Evolutionary conservation across 2,797 vertebrate species (phyloP), one percentile per base, ranked within the genome.

Genomic region (Bufotes viridis): DNA sequence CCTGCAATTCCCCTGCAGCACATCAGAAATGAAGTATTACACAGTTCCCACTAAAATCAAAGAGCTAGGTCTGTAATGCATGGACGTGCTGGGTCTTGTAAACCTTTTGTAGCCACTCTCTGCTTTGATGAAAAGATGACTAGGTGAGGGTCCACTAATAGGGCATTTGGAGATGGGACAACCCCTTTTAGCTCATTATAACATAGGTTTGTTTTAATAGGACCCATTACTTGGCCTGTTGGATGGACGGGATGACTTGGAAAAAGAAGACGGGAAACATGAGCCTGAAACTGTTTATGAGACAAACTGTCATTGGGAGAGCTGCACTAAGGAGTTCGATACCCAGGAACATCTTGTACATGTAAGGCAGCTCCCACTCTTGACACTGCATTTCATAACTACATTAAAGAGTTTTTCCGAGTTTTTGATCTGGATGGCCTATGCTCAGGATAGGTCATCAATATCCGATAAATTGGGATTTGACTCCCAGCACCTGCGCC

Each of bases 331-430:
- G 91, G 98, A 99, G 87, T 99, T 99, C 4, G 98, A 99, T 89
- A 99, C 98, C 0, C 98, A 99, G 93, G 98, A 99, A 90, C 98
- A 99, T 91, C 96, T 99, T 42, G 98, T 99, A 91, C 98, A 99
- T 12, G 98, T 99, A 95, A 97, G 96, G 42, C 20, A 57, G 7
- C 49, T 0, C 24, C 20, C 17, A 17, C 0, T 55, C 7, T 8
- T 24, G 5, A 78, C 42, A n/a, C 26, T 49, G n/a, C 13, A n/a
- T 34, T 42, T 9, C 42, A 42, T 78, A 1, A 80, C 2, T 55
- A 51, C 42, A 10, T 29, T 42, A 42, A 42, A 42, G 42, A 7
- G 42, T 2, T 42, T 42, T 42, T 42, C 42, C 42, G 6, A 42
- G 42, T 42, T 42, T 42, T 42, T 42, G 42, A 42, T 3, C 4